Percentiles rank a stretch among this genome's conserved stretches.
Evolutionary conservation across 1,140 invertebrate genomes (phyloP).

Genomic region (Camponotus pennsylvanicus): DNA sequence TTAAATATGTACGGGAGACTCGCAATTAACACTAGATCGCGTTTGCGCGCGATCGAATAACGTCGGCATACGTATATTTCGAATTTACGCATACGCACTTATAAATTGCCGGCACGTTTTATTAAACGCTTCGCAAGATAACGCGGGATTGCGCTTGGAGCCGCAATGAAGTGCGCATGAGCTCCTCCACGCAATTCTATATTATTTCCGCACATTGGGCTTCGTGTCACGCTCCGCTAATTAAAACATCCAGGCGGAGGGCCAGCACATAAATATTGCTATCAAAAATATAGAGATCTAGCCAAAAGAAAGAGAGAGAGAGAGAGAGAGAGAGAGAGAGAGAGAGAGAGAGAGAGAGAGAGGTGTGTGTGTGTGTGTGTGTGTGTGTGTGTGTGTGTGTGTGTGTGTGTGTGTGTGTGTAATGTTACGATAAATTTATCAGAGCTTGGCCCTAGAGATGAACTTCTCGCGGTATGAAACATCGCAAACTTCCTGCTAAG

Average conservation of each 20-base stretch:
- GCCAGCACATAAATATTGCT: background rate
- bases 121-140: slow-evolving; percentile 35
- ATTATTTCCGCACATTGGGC: slow-evolving; percentile 35
- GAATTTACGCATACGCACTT: background rate
- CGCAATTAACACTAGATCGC: background rate
- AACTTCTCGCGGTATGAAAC: slow-evolving; percentile 36
- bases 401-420: background rate
- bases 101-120: background rate
- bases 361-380: no score
- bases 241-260: slow-evolving; percentile 40
- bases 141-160: background rate
- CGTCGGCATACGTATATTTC: background rate
- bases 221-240: slow-evolving; percentile 37
- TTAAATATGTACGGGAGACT: slow-evolving; percentile 20
- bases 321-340: no score
- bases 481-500: background rate
- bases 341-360: no score
- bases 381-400: no score
- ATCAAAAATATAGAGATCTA: background rate
- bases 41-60: slow-evolving; percentile 24
- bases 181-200: background rate
- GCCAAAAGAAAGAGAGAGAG: background rate
- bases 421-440: background rate
- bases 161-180: slow-evolving; percentile 12
- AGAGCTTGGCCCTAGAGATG: background rate